Percentiles rank a stretch among this genome's conserved stretches.
Conservation (phyloP, 2,113 vertebrate species). For the Hemiscyllium ocellatum region DNA sequence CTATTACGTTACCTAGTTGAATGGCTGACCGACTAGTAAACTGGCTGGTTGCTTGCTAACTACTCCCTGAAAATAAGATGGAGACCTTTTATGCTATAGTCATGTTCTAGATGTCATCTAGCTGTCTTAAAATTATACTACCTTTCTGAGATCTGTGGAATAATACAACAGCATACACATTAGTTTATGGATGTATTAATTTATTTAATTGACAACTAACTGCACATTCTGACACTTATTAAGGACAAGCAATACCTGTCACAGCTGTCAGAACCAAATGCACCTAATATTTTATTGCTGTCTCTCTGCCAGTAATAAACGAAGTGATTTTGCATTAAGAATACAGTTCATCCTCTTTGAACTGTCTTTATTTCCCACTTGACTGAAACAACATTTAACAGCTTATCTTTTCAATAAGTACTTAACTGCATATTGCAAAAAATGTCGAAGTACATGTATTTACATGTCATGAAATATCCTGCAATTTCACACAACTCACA, state of each 20-base stretch:
- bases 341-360: neutral
- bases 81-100: too few relatives aligned
- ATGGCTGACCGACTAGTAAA: too few relatives aligned
- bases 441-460: neutral
- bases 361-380: neutral
- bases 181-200: neutral
- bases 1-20: too few relatives aligned
- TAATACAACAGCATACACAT: neutral
- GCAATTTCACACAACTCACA: neutral
- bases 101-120: too few relatives aligned
- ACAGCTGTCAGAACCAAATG: neutral
- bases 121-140: too few relatives aligned
- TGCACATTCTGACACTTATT: neutral
- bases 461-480: neutral
- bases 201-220: neutral
- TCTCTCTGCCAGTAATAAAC: neutral
- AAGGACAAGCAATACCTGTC: neutral
- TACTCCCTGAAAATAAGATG: too few relatives aligned
- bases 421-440: neutral
- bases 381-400: neutral
- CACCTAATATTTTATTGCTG: neutral
- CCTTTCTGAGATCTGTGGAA: too few relatives aligned
- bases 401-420: neutral
- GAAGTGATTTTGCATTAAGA: neutral
- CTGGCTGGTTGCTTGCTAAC: too few relatives aligned